Conservation (phyloP, 2,113 vertebrate genomes). For the Trematocara zebra region DNA sequence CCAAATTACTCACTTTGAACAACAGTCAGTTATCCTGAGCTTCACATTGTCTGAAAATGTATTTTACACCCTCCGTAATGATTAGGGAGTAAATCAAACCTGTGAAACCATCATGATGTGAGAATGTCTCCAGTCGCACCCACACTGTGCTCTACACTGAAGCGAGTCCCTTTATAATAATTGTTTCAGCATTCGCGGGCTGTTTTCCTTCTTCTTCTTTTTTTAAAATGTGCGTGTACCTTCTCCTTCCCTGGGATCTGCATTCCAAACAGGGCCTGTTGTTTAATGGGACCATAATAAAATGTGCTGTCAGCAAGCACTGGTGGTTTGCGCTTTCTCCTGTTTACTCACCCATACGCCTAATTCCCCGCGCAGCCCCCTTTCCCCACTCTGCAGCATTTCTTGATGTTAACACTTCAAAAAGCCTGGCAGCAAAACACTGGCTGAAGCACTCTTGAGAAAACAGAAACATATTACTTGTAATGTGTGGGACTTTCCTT, state of each 20-base stretch:
- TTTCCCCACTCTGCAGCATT: constrained; percentile 20
- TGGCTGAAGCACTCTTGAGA: constrained; percentile 22
- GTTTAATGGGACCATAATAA: constrained; percentile 61
- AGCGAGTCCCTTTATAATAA: constrained; percentile 1
- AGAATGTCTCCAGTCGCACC: constrained; percentile 4
- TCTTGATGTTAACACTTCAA: constrained; percentile 40
- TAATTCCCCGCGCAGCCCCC: background rate
- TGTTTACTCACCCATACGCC: constrained; percentile 27
- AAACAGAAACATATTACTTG: constrained; percentile 11
- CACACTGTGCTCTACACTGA: background rate
- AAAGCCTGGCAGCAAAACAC: constrained; percentile 39
- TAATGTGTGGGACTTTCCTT: background rate
- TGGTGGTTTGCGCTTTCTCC: constrained; percentile 9
- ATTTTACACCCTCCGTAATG: background rate
- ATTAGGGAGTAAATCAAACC: background rate
- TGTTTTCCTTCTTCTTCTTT: background rate
- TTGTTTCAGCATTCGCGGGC: constrained; percentile 31
- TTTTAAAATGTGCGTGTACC: background rate
- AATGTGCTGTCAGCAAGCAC: constrained; percentile 47
- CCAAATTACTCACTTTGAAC: background rate
- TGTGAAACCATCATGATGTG: background rate
- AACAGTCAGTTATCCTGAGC: background rate
- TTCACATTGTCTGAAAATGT: background rate
- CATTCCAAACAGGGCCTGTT: constrained; percentile 48
- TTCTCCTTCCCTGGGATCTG: constrained; percentile 28